Base-by-base conservation (phyloP, 1,140 invertebrate genomes). In the Drosophila serrata region DNA sequence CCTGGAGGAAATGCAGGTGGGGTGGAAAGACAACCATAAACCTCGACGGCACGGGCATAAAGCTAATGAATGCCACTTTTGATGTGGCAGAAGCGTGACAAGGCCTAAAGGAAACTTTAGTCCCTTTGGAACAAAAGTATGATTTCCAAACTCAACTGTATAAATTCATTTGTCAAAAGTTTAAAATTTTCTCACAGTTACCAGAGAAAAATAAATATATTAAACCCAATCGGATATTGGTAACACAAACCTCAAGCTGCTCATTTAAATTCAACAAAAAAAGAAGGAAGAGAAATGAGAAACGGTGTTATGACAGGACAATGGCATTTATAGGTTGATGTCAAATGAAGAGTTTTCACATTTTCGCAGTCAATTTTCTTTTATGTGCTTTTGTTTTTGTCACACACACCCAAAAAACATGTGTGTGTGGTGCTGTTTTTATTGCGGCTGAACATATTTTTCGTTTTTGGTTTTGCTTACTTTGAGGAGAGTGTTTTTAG, bases 281-380 rank as follows among this genome's bases (percentile, higher is more conserved):
- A 64, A 75, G 68, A 75, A 48, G 57, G 46, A 79, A 73, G 29
- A 68, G 42, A 51, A 72, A 59, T 67, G 69, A 6, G 58, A 61
- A 35, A 39, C 22, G 29, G 15, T 22, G 24, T 29, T 31, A 35
- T 31, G 56, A 15, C 69, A 77, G 48, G 35, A 68, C 61, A 64
- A 68, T 48, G 51, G 33, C 17, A 61, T 45, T 43, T 17, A 15
- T 31, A 43, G 15, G 35, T 43, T 62, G 33, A 46, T 33, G 22
- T 29, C 33, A 59, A 78, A 63, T 45, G 40, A 22, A 43, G 84
- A 82, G 81, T 80, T 80, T 77, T 7, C 79, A 58, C 46, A 79
- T 81, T 78, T 82, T 82, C 75, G 70, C 77, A 84, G 85, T 84
- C 84, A 88, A 88, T 88, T 90, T 80, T 81, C 85, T 90, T 88